Evolutionary conservation across 1,140 invertebrate species (phyloP), one percentile per base, ranked within the genome.

Genomic region (Helicorthomorpha holstii): DNA sequence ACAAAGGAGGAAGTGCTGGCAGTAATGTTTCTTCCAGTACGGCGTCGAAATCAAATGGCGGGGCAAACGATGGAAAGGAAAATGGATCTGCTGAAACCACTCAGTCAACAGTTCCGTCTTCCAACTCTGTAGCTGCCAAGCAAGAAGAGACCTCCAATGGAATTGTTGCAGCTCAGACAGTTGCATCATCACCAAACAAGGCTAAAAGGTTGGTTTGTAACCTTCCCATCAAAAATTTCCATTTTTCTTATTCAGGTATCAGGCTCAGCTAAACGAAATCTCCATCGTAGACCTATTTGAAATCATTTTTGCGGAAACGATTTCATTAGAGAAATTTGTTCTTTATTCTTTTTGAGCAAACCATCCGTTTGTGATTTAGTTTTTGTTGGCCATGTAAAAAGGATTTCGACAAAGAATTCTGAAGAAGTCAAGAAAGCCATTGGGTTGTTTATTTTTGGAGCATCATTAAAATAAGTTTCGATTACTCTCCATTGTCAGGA

Each of bases 181-280:
- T 7, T 16, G 48, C 52, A 27, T 10, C 50, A 42, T 25, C 53
- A 19, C 45, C 45, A 21, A 50, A 21, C 51, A 57, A 61, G 46
- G 53, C 58, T 52, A 65, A 65, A 61, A 65, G 65, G 64, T 66
- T 63, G 59, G 63, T 64, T 57, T 63, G 55, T 57, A 55, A 49
- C 22, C 21, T 23, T 12, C 27, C 48, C 48, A 34, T 7, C 7
- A 34, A 7, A 34, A 34, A 7, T 34, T 7, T 16, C 29, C 7
- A 7, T 34, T 34, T 34, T 7, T 34, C 29, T 34, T 34, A 34
- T 7, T 7, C 7, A 34, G 16, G 29, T 34, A 16, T n/a, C n/a
- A n/a, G n/a, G n/a, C n/a, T n/a, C n/a, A n/a, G n/a, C n/a, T n/a
- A n/a, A n/a, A n/a, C n/a, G n/a, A n/a, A n/a, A n/a, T n/a, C n/a